Percentiles rank a stretch among this genome's conserved stretches.
Conservation (phyloP, 2,888 invertebrate species). For the Agrochola circellaris region DNA sequence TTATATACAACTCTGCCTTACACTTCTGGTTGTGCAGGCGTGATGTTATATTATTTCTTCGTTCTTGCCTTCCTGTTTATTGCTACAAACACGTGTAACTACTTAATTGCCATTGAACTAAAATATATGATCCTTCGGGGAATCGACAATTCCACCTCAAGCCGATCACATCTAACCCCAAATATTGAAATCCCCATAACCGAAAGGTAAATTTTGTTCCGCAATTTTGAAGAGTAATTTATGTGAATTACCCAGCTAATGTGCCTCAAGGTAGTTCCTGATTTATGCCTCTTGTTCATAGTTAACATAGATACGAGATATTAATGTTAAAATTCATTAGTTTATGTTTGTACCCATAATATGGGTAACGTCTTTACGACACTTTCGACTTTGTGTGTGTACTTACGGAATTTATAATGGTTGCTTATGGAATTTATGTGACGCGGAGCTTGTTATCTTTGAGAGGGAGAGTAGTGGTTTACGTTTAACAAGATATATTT, state of each 20-base stretch:
- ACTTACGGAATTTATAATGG: slow-evolving; percentile 61
- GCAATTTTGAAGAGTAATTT: slow-evolving; percentile 54
- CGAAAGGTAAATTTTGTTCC: slow-evolving; percentile 43
- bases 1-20: no score
- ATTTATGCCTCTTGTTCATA: slow-evolving; percentile 63
- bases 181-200: slow-evolving; percentile 23
- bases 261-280: slow-evolving; percentile 61
- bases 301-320: slow-evolving; percentile 58
- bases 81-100: background rate
- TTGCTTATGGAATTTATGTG: slow-evolving; percentile 54
- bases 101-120: background rate
- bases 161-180: slow-evolving; percentile 1
- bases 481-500: slow-evolving; percentile 26
- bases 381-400: slow-evolving; percentile 52
- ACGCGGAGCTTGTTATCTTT: slow-evolving; percentile 12
- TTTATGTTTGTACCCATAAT: slow-evolving; percentile 48
- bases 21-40: no score
- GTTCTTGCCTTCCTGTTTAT: background rate
- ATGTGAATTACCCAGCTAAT: slow-evolving; percentile 60
- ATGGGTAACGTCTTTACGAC: slow-evolving; percentile 47
- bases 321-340: slow-evolving; percentile 65
- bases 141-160: background rate
- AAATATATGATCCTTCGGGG: background rate
- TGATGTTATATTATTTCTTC: no score
- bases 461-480: slow-evolving; percentile 25